Evolutionary conservation across 1,140 invertebrate genomes (phyloP), one percentile per base, ranked within the genome.

Genomic region (Sitodiplosis mosellana): DNA sequence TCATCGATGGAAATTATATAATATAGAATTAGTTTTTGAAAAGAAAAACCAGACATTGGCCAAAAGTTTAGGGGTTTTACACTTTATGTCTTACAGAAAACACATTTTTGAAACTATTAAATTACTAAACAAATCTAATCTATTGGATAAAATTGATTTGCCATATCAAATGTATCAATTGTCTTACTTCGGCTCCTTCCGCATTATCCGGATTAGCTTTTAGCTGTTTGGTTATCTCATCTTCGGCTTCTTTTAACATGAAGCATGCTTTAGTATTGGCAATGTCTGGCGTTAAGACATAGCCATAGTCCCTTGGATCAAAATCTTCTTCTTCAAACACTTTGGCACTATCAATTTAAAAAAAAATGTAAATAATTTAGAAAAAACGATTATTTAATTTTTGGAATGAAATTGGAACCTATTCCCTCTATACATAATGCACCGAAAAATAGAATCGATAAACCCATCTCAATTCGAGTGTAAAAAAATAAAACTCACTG

Each of bases 241-340:
- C 91, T 62, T 97, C 92, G 19, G 91, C 83, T 65, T 95, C 90
- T 57, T 84, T 76, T 40, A 96, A 67, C 75, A 87, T 83, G 0
- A 79, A 76, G 47, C 82, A 76, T 45, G 83, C 83, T 55, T 83
- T 78, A 37, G 80, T 71, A 59, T 93, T 87, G 17, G 80, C 81
- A 10, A 94, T 76, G 59, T 93, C 86, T 19, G 36, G 77, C 73
- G 41, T 61, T 82, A 53, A 94, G 70, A 59, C 83, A 76, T 91
- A 93, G n/a, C 87, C 88, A 68, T 94, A 95, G 15, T 83, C 80
- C 61, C 87, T 82, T 22, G 87, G 81, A 65, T 96, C 88, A 65
- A 96, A 97, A 64, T 97, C 92, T 70, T 97, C 93, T 66, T 95
- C 87, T 69, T 89, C 86, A 66, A 83, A 89, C 11, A 90, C 86